Evolutionary conservation across 2,888 invertebrate species (phyloP), one percentile per base, ranked within the genome.

Genomic region (Rotaria sp.): DNA sequence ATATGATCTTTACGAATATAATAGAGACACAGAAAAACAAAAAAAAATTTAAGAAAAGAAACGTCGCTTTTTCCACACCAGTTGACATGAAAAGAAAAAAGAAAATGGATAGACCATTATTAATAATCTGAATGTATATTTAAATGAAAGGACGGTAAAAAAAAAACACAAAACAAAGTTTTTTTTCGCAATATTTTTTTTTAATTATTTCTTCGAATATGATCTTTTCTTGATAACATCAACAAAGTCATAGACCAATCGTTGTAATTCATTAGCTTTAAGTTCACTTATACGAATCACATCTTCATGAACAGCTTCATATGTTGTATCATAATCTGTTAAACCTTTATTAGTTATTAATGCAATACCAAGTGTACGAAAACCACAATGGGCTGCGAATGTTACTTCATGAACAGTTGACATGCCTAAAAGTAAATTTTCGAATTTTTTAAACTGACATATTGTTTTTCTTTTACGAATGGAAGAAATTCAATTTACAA

Each of bases 321-420:
- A n/a, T 8, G 85, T 85, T 57, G 80, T 57, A n/a, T 85, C 55
- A 52, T 86, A 86, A 18, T 86, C 86, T 50, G 52, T 75, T 38
- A 86, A 24, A 38, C 85, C 48, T 45, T 85, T 86, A 48, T 86
- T 86, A 35, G 86, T 86, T 55, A 86, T 85, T n/a, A 86, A 59
- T 10, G 86, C 86, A 75, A 86, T 41, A 15, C 74, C 86, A 26
- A 86, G 85, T 21, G 85, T 85, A 24, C 85, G 80, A 18, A 86
- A 55, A 48, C 86, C 86, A 75, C 86, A 87, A 74, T 87, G 85
- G 74, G 84, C 85, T 21, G 85, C 87, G 1, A 85, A 84, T 30
- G 85, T 35, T 45, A 80, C 87, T 74, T 87, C 87, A 45, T 87
- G 87, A 67, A 84, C 85, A 26, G 85, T 85, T 15, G 85, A 85